Conservation (phyloP, 2,113 vertebrate genomes). For the Serinus canaria region DNA sequence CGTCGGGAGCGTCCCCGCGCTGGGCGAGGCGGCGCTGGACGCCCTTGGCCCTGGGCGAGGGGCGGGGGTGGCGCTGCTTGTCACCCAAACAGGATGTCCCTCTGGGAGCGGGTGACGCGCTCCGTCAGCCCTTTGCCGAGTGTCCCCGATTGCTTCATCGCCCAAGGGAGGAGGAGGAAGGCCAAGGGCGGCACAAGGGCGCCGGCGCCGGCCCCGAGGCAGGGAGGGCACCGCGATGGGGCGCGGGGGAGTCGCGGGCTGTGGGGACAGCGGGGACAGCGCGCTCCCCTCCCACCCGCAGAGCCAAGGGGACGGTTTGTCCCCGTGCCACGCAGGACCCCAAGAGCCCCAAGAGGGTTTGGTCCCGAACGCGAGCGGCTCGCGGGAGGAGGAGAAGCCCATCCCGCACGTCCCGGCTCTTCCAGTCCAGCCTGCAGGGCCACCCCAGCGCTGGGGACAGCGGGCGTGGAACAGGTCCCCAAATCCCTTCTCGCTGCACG, state of each 20-base stretch:
- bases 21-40: not conserved
- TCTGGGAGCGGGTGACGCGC: conserved; percentile 51
- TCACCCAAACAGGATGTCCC: conserved; percentile 50
- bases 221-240: conserved; percentile 1
- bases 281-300: not conserved
- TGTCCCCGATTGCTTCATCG: conserved; percentile 56
- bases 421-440: not conserved
- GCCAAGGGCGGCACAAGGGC: conserved; percentile 62
- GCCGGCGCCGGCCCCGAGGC: conserved; percentile 9
- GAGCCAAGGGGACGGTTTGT: accelerated
- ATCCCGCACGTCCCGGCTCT: not conserved
- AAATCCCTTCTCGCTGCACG: not conserved
- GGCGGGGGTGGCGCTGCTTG: not conserved
- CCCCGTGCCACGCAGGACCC: accelerated
- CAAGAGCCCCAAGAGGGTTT: not conserved
- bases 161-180: conserved; percentile 46
- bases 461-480: not conserved
- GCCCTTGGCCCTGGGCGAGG: conserved; percentile 6
- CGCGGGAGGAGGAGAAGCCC: not conserved
- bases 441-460: not conserved
- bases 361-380: not conserved
- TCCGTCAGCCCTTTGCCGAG: conserved; percentile 56
- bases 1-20: not conserved
- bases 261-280: not conserved
- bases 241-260: not conserved